Conservation (phyloP, 2,888 invertebrate species). For the Brenthis hecate region DNA sequence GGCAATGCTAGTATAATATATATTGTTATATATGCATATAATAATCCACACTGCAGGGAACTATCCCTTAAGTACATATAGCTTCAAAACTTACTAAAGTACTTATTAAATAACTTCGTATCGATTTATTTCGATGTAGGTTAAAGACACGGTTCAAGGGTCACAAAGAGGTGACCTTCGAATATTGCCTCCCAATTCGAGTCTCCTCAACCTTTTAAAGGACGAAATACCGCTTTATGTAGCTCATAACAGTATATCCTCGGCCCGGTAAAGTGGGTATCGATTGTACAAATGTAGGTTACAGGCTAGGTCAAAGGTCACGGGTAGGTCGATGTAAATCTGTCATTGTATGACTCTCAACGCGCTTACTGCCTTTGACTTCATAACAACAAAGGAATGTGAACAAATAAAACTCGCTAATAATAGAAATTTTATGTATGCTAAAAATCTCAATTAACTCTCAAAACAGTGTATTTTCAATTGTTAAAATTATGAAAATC, state of each 20-base stretch:
- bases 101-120: slow-evolving; percentile 43
- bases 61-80: too few species aligned
- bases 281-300: slow-evolving; percentile 79
- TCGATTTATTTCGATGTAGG: slow-evolving; percentile 76
- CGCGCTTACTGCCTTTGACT: not conserved
- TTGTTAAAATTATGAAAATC: too few species aligned
- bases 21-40: too few species aligned
- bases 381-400: not conserved
- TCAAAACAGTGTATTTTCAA: too few species aligned
- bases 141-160: slow-evolving; percentile 69
- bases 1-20: too few species aligned
- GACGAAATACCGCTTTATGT: slow-evolving; percentile 24
- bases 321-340: slow-evolving; percentile 40
- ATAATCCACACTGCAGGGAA: too few species aligned
- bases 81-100: too few species aligned
- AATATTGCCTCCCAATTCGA: slow-evolving; percentile 31
- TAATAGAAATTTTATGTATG: too few species aligned
- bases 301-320: slow-evolving; percentile 61
- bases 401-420: too few species aligned
- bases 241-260: slow-evolving; percentile 29
- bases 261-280: slow-evolving; percentile 52
- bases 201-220: slow-evolving; percentile 48
- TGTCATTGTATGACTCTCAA: slow-evolving; percentile 21
- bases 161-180: slow-evolving; percentile 43
- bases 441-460: too few species aligned